Evolutionary conservation across 2,888 invertebrate species (phyloP), one percentile per base, ranked within the genome.

Genomic region (Luperina nickerlii): DNA sequence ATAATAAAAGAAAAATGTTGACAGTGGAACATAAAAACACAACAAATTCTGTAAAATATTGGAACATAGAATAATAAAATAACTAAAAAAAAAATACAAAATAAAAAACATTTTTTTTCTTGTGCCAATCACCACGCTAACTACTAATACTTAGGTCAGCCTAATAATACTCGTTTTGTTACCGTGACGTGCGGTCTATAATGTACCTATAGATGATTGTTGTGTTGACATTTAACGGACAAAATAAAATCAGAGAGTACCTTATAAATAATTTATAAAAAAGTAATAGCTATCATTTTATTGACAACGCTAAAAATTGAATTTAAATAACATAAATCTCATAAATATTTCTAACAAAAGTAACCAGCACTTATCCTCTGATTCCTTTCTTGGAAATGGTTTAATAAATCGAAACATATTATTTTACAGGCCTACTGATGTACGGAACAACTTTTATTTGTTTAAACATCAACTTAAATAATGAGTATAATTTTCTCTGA

Each of bases 381-480:
- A 38, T 15, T 54, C 3, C 9, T 77, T 38, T 18, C 6, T 27
- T 57, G 9, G 8, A 18, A 45, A 45, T 68, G 48, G 11, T 48
- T 27, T 2, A 27, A 27, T 63, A 18, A 70, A 51, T 42, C 48
- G 20, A 67, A 27, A 76, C n/a, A 48, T 38, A 38, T 24, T 57
- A 24, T 8, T 38, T 57, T 7, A n/a, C 20, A 65, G 9, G 2
- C 9, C 2, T 38, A 9, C 7, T 45, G 3, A 9, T 24, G 27
- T 24, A 11, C 24, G 15, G 9, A 24, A 24, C 7, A 24, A 48
- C 45, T 54, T 15, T 27, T 15, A 78, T 54, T 62, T 48, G 24
- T 71, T 81, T 24, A 68, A 71, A 63, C 11, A 24, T 65, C 42
- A 71, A 38, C 15, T 63, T 54, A 65, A 66, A 57, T 62, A 71